Base-by-base conservation (phyloP, 1,140 invertebrate genomes). In the Halesus radiatus region DNA sequence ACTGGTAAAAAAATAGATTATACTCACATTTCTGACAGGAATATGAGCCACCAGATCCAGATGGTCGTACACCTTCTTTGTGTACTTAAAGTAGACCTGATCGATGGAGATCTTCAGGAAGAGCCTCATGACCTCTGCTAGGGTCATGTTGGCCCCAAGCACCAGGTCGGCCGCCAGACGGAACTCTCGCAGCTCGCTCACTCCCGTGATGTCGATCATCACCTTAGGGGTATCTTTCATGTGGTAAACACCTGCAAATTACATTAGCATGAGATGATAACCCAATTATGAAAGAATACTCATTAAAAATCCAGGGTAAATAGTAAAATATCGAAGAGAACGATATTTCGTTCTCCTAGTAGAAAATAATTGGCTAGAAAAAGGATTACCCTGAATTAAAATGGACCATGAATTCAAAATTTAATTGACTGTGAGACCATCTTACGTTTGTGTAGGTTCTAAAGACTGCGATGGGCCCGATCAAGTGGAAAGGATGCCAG, bases 11-110 rank as follows among this genome's bases (percentile, higher is more conserved):
- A n/a, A n/a, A n/a, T n/a, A n/a, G 8, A 45, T 45, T 13, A 60
- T 85, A 91, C 92, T 90, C 85, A 94, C 93, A 90, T 95, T 95
- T 87, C 94, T 89, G 3, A 95, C 92, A 18, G 94, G 91, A 5
- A 94, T 89, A 87, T 93, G 93, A 1, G 94, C 94, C 68, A 95
- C 92, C 70, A 94, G 86, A 84, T 94, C 93, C 73, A 95, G 89
- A 84, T 92, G 91, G 0, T 88, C 80, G 84, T 88, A 86, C 78
- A 92, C 86, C 66, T 88, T 84, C 3, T 83, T 79, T 52, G 90
- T 86, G 79, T 92, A 92, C 45, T 80, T 84, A 85, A 88, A 92
- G 84, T 88, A 87, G 18, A 84, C 82, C 54, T 90, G 86, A 23
- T 86, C 86, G 52, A 87, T 88, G 1, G 90, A 87, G 13, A 91